These are phyloP conservation scores for Eulemur rufifrons DNA, from an alignment of 2,113 vertebrate genomes.

Conservation along the genomic window DNA sequence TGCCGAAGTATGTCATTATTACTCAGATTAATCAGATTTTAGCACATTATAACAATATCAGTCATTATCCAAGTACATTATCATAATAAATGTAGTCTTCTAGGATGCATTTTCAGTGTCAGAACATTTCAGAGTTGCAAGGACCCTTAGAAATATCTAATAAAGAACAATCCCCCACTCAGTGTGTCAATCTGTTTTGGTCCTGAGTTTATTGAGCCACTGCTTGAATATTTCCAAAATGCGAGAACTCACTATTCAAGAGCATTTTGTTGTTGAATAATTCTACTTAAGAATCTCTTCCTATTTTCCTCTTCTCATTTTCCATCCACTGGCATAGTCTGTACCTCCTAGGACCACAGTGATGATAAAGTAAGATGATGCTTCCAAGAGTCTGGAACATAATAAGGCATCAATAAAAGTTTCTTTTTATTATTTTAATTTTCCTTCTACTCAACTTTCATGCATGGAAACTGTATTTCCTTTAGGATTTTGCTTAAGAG, in stretches of 20 bases:
- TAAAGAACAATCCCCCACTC: not conserved
- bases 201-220: not conserved
- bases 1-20: conserved; percentile 56
- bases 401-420: not conserved
- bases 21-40: conserved; percentile 62
- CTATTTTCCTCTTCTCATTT: not conserved
- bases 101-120: not conserved
- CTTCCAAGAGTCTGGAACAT: too few species aligned
- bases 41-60: conserved; percentile 21
- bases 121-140: not conserved
- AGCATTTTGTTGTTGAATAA: not conserved
- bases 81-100: conserved; percentile 22
- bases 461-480: not conserved
- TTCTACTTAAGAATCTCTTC: not conserved
- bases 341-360: not conserved
- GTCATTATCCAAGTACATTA: conserved; percentile 44
- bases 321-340: accelerated
- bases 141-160: not conserved
- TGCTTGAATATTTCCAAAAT: not conserved
- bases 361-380: not conserved
- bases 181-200: not conserved
- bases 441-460: not conserved
- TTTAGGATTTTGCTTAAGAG: not conserved
- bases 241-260: not conserved
- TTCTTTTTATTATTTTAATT: not conserved